These are phyloP conservation scores for Microtus richardsoni DNA, from an alignment of 2,113 vertebrate species.

Conservation along the genomic window DNA sequence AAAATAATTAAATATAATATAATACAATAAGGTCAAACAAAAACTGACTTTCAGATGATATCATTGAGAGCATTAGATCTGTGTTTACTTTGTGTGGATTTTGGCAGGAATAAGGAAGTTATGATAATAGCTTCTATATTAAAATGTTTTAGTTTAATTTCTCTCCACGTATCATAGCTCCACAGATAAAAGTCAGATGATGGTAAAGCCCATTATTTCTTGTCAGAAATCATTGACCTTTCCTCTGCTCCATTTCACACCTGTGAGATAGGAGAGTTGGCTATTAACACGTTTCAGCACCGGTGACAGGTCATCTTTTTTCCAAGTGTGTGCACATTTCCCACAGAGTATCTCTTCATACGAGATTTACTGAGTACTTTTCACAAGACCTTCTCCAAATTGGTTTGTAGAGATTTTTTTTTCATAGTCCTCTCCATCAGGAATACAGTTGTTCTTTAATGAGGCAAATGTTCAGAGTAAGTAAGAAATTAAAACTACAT, in stretches of 20 bases:
- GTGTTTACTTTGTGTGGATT: background rate
- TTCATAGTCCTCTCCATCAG: background rate
- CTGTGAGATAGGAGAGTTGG: background rate
- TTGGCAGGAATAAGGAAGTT: background rate
- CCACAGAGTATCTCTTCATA: background rate
- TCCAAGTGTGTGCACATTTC: no score
- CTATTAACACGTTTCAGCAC: background rate
- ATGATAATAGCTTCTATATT: background rate
- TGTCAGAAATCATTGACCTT: background rate
- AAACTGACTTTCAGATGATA: background rate
- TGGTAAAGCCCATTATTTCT: background rate
- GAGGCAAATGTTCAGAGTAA: background rate
- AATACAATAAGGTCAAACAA: background rate
- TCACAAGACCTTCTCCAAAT: background rate
- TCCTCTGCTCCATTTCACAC: background rate
- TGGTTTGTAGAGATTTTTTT: background rate
- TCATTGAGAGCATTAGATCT: background rate
- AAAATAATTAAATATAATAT: background rate
- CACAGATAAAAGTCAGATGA: background rate
- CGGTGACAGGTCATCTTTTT: background rate
- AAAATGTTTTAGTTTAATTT: background rate
- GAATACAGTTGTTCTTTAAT: background rate
- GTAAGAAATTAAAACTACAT: background rate
- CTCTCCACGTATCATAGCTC: background rate
- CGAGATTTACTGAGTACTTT: background rate